These are phyloP conservation scores for Brachypalpus laphriformis DNA, from an alignment of 2,888 invertebrate species.

Conservation along the genomic window DNA sequence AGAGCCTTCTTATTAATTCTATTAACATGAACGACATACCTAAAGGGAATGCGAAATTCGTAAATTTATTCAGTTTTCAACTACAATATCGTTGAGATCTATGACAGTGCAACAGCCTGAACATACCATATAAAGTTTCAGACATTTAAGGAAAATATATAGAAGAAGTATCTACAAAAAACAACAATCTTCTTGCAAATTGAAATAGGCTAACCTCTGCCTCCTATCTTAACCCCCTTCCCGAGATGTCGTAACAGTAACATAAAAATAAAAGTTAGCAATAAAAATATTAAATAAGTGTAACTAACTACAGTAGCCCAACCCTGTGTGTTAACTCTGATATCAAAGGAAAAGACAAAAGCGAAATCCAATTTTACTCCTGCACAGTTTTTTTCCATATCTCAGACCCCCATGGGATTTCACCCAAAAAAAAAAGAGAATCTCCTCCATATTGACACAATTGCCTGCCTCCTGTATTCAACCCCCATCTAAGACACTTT, in stretches of 20 bases:
- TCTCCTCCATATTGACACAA: slow-evolving; percentile 69
- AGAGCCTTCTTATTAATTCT: no score
- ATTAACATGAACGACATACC: no score
- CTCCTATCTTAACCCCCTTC: neutral
- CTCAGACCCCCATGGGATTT: slow-evolving; percentile 41
- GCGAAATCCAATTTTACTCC: slow-evolving; percentile 65
- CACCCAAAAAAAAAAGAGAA: neutral
- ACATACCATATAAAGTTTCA: neutral
- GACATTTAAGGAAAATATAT: neutral
- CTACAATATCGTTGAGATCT: no score
- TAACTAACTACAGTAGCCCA: slow-evolving; percentile 41
- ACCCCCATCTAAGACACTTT: slow-evolving; percentile 31
- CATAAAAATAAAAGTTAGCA: slow-evolving; percentile 40
- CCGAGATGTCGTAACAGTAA: slow-evolving; percentile 7
- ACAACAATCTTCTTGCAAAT: neutral
- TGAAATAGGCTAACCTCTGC: slow-evolving; percentile 5
- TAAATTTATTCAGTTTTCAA: no score
- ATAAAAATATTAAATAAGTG: slow-evolving; percentile 64
- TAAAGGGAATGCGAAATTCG: no score
- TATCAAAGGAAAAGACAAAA: slow-evolving; percentile 60
- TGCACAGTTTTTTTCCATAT: slow-evolving; percentile 11
- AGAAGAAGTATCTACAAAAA: neutral
- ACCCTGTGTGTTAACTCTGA: slow-evolving; percentile 12
- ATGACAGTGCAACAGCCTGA: neutral
- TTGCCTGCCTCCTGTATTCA: slow-evolving; percentile 33